Conservation (phyloP, 1,140 invertebrate genomes). For the Mercenaria mercenaria region DNA sequence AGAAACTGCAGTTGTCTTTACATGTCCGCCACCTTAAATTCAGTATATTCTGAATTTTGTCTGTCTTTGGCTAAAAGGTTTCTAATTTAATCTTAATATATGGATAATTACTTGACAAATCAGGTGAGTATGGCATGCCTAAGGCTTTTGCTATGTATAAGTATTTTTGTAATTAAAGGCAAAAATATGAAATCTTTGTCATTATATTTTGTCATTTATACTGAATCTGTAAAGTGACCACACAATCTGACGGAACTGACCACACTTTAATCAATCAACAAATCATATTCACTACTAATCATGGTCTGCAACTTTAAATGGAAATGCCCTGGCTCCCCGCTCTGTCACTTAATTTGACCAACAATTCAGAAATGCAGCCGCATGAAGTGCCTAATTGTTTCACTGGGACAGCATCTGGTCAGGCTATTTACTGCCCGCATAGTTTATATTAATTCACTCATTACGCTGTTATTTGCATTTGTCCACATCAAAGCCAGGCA, state of each 20-base stretch:
- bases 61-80: no score
- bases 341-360: neutral
- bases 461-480: conserved; percentile 48
- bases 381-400: neutral
- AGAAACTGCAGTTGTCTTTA: no score
- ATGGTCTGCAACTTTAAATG: neutral
- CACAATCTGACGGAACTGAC: neutral
- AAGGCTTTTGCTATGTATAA: no score
- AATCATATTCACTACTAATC: conserved; percentile 1
- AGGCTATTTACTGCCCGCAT: conserved; percentile 8
- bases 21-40: no score
- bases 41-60: no score
- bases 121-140: no score
- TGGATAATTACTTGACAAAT: no score
- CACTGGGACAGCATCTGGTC: neutral
- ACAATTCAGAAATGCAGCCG: neutral
- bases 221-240: conserved; percentile 2
- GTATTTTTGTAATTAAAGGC: no score
- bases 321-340: neutral
- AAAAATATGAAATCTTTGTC: no score
- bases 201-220: no score
- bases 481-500: neutral
- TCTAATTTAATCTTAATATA: no score
- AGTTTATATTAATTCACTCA: conserved; percentile 46
- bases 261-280: neutral